Percentiles rank a stretch among this genome's conserved stretches.
These are phyloP conservation scores for Tragelaphus imberbis DNA, from an alignment of 2,113 vertebrate species.

Conservation along the genomic window DNA sequence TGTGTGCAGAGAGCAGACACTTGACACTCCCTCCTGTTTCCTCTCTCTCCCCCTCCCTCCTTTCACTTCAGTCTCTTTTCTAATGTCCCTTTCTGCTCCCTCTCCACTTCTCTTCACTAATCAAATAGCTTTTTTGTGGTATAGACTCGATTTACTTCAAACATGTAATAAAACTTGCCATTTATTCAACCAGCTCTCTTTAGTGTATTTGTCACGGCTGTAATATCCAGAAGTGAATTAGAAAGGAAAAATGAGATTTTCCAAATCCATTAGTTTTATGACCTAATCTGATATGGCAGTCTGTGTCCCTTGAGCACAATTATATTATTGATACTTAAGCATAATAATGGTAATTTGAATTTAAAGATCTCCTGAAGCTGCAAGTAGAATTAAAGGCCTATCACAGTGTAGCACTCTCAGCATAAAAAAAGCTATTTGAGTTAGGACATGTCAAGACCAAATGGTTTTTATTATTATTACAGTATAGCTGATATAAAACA, in stretches of 20 bases:
- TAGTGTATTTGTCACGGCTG: neutral
- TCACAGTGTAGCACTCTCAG: neutral
- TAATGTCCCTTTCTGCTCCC: neutral
- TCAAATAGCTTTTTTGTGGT: neutral
- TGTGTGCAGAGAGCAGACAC: too few relatives aligned
- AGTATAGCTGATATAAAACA: neutral
- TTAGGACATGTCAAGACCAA: neutral
- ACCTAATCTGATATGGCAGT: neutral
- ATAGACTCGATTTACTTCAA: neutral
- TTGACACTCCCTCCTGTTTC: accelerated
- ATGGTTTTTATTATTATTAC: neutral
- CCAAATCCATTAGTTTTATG: conserved; percentile 13
- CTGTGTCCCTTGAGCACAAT: neutral
- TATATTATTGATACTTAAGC: conserved; percentile 20
- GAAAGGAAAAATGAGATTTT: neutral
- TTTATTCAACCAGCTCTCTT: conserved; percentile 9
- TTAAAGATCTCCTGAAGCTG: conserved; percentile 39
- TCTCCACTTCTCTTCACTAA: neutral
- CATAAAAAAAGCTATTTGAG: neutral
- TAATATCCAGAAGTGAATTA: conserved; percentile 12
- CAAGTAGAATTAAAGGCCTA: conserved; percentile 10
- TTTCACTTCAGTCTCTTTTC: neutral
- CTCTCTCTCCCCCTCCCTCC: neutral
- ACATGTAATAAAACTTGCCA: neutral
- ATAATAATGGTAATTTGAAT: conserved; percentile 28